Percentiles rank a stretch among this genome's conserved stretches.
These are phyloP conservation scores for Ascaphus truei DNA, from an alignment of 2,113 vertebrate genomes.

Conservation along the genomic window DNA sequence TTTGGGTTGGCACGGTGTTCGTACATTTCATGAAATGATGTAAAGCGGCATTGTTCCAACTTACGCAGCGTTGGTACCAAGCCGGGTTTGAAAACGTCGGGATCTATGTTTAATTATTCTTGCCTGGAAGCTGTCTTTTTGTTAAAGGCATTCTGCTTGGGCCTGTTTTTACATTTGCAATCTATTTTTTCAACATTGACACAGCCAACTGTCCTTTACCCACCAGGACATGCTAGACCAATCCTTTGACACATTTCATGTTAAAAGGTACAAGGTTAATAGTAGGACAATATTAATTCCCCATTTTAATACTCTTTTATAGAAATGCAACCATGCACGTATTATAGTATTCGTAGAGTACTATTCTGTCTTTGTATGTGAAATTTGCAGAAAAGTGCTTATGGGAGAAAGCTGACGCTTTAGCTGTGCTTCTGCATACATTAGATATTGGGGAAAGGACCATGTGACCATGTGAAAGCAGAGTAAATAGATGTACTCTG, in stretches of 20 bases:
- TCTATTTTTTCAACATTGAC: constrained; percentile 34
- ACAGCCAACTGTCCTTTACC: not conserved
- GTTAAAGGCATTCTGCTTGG: constrained; percentile 21
- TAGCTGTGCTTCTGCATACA: no score
- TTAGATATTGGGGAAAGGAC: no score
- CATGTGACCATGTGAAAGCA: no score
- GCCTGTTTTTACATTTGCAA: constrained; percentile 32
- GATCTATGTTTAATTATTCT: constrained; percentile 22
- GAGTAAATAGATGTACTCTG: no score
- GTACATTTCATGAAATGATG: constrained; percentile 12
- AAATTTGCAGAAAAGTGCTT: no score
- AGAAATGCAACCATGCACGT: no score
- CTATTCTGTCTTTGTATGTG: no score
- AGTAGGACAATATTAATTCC: no score
- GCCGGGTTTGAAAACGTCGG: constrained; percentile 8
- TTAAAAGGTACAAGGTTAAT: no score
- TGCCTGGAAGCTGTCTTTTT: constrained; percentile 35
- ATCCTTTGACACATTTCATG: constrained; percentile 3
- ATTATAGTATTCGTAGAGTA: no score
- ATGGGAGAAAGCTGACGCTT: no score
- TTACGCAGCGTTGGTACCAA: constrained; percentile 9
- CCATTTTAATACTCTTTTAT: no score
- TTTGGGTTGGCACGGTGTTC: constrained; percentile 1
- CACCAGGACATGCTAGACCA: constrained; percentile 15
- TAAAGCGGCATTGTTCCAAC: not conserved